Conservation (phyloP, 2,113 vertebrate species). For the Neoarius graeffei region DNA sequence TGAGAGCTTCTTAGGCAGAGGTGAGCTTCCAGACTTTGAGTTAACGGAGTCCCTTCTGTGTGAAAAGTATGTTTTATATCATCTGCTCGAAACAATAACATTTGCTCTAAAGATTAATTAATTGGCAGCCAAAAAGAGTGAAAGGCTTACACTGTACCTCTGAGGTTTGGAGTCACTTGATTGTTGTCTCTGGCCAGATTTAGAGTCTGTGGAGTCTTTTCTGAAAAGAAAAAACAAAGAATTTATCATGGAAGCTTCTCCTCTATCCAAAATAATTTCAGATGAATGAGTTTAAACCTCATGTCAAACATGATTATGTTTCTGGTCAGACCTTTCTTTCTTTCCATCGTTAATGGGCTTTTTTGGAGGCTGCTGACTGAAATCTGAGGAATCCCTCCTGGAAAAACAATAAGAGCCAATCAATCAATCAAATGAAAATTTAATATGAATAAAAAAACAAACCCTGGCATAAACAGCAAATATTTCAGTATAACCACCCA, state of each 20-base stretch:
- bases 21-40: conserved; percentile 72
- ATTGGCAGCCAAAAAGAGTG: not conserved
- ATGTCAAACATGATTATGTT: not conserved
- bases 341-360: conserved; percentile 62
- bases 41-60: conserved; percentile 81
- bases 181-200: conserved; percentile 57
- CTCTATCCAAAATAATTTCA: not conserved
- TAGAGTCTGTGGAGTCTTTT: conserved; percentile 71
- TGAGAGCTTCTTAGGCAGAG: conserved; percentile 76
- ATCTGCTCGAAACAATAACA: not conserved
- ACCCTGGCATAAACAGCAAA: not conserved
- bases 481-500: not conserved
- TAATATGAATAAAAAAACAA: conserved; percentile 16
- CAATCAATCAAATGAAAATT: not conserved
- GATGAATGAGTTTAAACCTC: not conserved
- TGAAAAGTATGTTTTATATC: not conserved
- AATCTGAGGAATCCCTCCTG: conserved; percentile 71
- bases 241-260: not conserved
- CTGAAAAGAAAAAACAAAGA: conserved; percentile 54
- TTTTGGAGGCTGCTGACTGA: conserved; percentile 61
- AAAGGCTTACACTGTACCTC: conserved; percentile 66
- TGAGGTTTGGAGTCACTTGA: conserved; percentile 57
- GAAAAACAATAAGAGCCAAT: conserved; percentile 37
- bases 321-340: conserved; percentile 69
- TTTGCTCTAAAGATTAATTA: not conserved